Evolutionary conservation across 2,888 invertebrate species (phyloP), one percentile per base, ranked within the genome.

Genomic region (Phyllotreta striolata): DNA sequence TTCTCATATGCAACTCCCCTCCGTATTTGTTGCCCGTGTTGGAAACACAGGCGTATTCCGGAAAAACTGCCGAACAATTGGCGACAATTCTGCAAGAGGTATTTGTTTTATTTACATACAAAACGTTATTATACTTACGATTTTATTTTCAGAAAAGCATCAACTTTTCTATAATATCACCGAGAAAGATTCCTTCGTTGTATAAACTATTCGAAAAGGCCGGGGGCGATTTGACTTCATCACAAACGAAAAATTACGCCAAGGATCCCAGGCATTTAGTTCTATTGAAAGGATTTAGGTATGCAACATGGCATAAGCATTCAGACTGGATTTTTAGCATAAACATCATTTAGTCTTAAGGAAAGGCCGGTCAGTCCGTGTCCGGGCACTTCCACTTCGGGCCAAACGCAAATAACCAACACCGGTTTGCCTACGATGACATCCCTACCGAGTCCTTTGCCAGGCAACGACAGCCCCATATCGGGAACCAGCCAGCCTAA

Each of bases 121-220:
- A 44, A 14, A 37, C 52, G 7, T 55, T 54, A 10, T 41, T 7
- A 46, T 70, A 47, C 35, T 49, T 24, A 34, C 46, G 47, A 63
- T 51, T 54, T 62, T 70, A 66, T 64, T 84, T 84, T 47, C 80
- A 90, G 86, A 88, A 91, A 63, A 92, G 90, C 47, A 91, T 94
- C 37, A 91, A 93, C 77, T 83, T 97, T 47, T 96, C 96, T 0
- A 88, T 97, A 39, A 88, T 96, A 59, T 92, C 95, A 0, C 95
- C 97, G 0, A 85, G 96, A 52, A 94, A 95, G 79, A 90, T 96
- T 71, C 91, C 95, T 0, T 88, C 91, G 0, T 81, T 97, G 1
- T 91, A 91, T 72, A 91, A 93, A 76, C 82, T 97, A 5, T 97
- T 92, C 82, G 95, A 96, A 79, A 93, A 92, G 78, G 92, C 94